Conservation (phyloP, 2,113 vertebrate species). For the Elephantulus edwardii region DNA sequence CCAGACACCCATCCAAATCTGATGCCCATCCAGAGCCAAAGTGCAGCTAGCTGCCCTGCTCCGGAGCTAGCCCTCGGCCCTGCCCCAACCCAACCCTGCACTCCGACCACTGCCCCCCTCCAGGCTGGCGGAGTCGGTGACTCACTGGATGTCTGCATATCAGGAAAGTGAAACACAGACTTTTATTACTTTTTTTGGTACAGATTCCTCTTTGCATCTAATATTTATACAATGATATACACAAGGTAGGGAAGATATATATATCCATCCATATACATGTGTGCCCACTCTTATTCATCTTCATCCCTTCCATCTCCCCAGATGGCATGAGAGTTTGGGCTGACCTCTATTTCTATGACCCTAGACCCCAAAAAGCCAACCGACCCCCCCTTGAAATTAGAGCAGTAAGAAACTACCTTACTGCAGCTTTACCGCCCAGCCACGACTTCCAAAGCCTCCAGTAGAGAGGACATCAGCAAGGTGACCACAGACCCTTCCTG, state of each 20-base stretch:
- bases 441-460: neutral
- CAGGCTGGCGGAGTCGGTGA: neutral
- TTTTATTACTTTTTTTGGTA: conserved; percentile 14
- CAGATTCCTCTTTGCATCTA: neutral
- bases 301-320: conserved; percentile 4
- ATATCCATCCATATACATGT: too few relatives aligned
- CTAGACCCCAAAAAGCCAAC: neutral
- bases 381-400: too few relatives aligned
- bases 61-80: neutral
- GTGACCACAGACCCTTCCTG: neutral
- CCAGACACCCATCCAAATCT: fast-evolving
- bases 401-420: too few relatives aligned
- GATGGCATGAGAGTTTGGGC: neutral
- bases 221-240: conserved; percentile 52
- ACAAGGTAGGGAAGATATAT: conserved; percentile 15
- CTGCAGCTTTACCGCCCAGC: too few relatives aligned
- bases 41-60: neutral
- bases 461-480: neutral
- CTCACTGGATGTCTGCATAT: conserved; percentile 39
- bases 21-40: neutral
- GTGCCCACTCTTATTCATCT: too few relatives aligned
- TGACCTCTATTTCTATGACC: neutral
- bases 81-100: neutral
- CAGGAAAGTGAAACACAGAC: neutral
- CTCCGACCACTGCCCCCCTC: neutral